Evolutionary conservation across 2,113 vertebrate species (phyloP).

Genomic region (Thomomys bottae): DNA sequence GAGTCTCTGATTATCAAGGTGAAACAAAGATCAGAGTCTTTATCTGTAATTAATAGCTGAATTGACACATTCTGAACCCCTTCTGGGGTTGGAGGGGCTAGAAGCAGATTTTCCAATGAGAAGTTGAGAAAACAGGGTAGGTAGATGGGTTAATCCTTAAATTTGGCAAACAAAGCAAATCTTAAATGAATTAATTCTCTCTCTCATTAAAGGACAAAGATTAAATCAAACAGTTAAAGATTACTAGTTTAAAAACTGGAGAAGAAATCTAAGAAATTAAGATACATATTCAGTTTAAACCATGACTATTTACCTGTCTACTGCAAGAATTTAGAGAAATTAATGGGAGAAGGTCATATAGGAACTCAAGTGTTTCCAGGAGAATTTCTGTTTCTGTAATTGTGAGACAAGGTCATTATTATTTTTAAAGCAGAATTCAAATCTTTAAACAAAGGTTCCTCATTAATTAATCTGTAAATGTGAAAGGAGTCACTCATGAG

Average conservation of each 20-base stretch:
- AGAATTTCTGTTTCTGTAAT: conserved; percentile 17
- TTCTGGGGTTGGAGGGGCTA: background rate
- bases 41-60: conserved; percentile 70
- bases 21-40: conserved; percentile 60
- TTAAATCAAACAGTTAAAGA: background rate
- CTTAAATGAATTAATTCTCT: background rate
- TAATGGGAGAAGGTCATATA: background rate
- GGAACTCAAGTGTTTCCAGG: background rate
- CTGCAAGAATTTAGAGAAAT: no score
- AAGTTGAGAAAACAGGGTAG: conserved; percentile 29
- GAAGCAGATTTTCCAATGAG: conserved; percentile 22
- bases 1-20: conserved; percentile 83
- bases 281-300: background rate
- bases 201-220: conserved; percentile 28
- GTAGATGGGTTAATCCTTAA: background rate
- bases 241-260: background rate
- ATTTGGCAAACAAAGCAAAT: conserved; percentile 52
- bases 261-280: conserved; percentile 27
- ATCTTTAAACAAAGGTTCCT: conserved; percentile 36
- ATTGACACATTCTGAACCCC: conserved; percentile 18
- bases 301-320: no score
- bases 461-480: background rate
- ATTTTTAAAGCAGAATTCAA: conserved; percentile 23
- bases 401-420: background rate
- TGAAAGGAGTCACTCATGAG: background rate